phyloP scores from a whole-genome alignment of 2,113 vertebrate genomes.

The Ariopsis seemanni region DNA sequence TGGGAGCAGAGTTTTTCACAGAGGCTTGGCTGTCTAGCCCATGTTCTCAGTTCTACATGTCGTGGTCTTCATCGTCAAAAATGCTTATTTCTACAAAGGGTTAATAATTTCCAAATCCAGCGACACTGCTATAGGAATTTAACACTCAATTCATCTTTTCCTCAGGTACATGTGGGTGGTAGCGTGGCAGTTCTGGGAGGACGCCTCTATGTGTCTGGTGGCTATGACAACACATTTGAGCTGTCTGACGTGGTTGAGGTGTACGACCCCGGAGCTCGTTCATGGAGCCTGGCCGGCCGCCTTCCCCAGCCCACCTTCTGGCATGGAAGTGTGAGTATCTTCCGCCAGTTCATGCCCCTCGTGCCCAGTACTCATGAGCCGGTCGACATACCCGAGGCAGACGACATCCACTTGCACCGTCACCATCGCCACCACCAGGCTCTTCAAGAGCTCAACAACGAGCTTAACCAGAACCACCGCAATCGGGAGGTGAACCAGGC shows the following conservation, averaged over 20 bases:
- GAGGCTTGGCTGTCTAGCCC: background rate
- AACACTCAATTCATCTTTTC: background rate
- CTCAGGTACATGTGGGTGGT: conserved; percentile 93
- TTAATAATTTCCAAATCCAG: background rate
- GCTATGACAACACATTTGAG: conserved; percentile 94
- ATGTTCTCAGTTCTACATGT: background rate
- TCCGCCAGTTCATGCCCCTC: conserved; percentile 97
- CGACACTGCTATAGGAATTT: background rate
- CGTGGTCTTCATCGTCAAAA: background rate
- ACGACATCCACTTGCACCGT: conserved; percentile 74
- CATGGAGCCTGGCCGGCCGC: conserved; percentile 80
- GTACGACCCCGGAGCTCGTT: conserved; percentile 78
- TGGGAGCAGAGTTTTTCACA: background rate
- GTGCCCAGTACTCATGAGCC: conserved; percentile 73
- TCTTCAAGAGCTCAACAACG: conserved; percentile 76
- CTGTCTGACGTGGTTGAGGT: conserved; percentile 91
- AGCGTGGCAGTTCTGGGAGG: conserved; percentile 88
- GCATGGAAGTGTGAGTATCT: conserved; percentile 98
- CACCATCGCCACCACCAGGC: conserved; percentile 70
- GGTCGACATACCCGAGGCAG: conserved; percentile 71
- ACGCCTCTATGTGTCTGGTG: conserved; percentile 90
- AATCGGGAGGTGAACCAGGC: conserved; percentile 75
- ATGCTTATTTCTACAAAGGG: background rate
- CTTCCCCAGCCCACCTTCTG: conserved; percentile 96
- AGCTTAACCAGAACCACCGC: conserved; percentile 77